Evolutionary conservation across 2,113 vertebrate species (phyloP).

Genomic region (human): GRCh38 chr11:134846501-134847000

Average conservation of each 20-base stretch:
- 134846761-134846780: background rate
- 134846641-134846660: slow-evolving; percentile 59
- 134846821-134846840: background rate
- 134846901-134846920: background rate
- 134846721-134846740: background rate
- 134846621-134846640: slow-evolving; percentile 62
- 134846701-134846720: background rate
- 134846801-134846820: background rate
- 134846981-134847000: background rate
- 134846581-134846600: slow-evolving; percentile 71
- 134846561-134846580: slow-evolving; percentile 46
- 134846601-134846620: slow-evolving; percentile 59
- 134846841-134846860: too few relatives aligned
- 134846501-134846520: slow-evolving; percentile 54
- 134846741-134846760: background rate
- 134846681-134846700: background rate
- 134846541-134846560: slow-evolving; percentile 65
- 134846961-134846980: too few relatives aligned
- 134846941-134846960: too few relatives aligned
- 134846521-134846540: slow-evolving; percentile 67
- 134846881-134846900: background rate
- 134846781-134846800: background rate
- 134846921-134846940: too few relatives aligned
- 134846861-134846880: background rate
- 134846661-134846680: background rate